A percentile compares a stretch with the other conserved stretches of the same genome.
phyloP scores from a whole-genome alignment of 2,113 vertebrate species.

The Myanophis thanlyinensis region DNA sequence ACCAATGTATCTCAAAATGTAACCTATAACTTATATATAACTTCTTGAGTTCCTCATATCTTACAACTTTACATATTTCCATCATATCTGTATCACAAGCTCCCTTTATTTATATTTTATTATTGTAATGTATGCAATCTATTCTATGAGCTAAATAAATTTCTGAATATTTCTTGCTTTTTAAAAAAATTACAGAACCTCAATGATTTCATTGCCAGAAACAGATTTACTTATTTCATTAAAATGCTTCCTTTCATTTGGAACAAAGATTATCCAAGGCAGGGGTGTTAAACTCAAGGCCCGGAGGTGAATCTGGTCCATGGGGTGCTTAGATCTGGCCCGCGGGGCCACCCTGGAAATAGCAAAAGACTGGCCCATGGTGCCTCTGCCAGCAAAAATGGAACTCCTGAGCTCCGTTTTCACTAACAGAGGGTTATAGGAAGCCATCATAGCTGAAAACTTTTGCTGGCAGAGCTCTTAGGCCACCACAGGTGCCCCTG shows the following conservation, averaged over 20 bases:
- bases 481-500: no score
- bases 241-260: background rate
- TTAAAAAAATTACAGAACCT: background rate
- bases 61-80: background rate
- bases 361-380: no score
- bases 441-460: no score
- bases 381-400: no score
- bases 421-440: no score
- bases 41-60: background rate
- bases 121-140: background rate
- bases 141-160: background rate
- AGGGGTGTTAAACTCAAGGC: no score
- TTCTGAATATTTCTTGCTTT: background rate
- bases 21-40: background rate
- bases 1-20: background rate
- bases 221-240: background rate
- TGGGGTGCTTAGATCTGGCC: no score
- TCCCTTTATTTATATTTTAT: background rate
- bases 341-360: no score
- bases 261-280: background rate
- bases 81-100: background rate
- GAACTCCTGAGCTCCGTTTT: no score
- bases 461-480: no score
- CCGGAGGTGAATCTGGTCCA: no score
- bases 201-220: background rate